A percentile compares a stretch with the other conserved stretches of the same genome.
Evolutionary conservation across 2,797 vertebrate genomes (phyloP).

Genomic region (Labeo calbasu): DNA sequence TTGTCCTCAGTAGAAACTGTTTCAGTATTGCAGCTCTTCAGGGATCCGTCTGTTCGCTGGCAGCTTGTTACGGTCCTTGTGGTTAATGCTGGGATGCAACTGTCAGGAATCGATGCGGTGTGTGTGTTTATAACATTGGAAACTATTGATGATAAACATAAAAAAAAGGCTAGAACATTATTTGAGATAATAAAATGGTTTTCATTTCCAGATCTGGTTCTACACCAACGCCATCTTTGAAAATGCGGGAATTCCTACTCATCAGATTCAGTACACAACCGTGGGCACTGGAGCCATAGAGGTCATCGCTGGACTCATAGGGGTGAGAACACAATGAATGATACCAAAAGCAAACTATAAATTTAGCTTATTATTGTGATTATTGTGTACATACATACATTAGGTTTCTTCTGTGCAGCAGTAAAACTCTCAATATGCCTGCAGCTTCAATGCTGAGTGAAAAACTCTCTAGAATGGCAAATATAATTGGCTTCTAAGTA

Average conservation of each 20-base stretch:
- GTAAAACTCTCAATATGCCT: not conserved
- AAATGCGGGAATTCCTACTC: constrained; percentile 80
- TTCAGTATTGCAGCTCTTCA: constrained; percentile 79
- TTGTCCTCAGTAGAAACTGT: constrained; percentile 78
- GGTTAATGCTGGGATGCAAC: constrained; percentile 89
- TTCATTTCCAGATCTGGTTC: constrained; percentile 88
- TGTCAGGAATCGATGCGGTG: constrained; percentile 91
- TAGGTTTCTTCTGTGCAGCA: not conserved
- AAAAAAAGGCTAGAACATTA: not conserved
- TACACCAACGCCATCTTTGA: constrained; percentile 90
- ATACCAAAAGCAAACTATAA: not conserved
- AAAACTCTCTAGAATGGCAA: not conserved
- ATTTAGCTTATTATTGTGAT: not conserved
- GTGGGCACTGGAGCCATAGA: constrained; percentile 88
- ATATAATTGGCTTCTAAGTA: not conserved
- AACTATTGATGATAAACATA: not conserved
- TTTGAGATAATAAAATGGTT: not conserved
- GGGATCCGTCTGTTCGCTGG: constrained; percentile 81
- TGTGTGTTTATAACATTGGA: constrained; percentile 44
- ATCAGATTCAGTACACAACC: constrained; percentile 87
- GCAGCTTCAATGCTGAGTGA: not conserved
- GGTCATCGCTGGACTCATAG: constrained; percentile 84
- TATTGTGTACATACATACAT: not conserved
- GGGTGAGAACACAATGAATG: constrained; percentile 76
- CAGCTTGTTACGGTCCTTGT: constrained; percentile 85